A percentile compares a stretch with the other conserved stretches of the same genome.
These are phyloP conservation scores for Trachymyrmex septentrionalis DNA, from an alignment of 1,140 invertebrate genomes.

Conservation along the genomic window DNA sequence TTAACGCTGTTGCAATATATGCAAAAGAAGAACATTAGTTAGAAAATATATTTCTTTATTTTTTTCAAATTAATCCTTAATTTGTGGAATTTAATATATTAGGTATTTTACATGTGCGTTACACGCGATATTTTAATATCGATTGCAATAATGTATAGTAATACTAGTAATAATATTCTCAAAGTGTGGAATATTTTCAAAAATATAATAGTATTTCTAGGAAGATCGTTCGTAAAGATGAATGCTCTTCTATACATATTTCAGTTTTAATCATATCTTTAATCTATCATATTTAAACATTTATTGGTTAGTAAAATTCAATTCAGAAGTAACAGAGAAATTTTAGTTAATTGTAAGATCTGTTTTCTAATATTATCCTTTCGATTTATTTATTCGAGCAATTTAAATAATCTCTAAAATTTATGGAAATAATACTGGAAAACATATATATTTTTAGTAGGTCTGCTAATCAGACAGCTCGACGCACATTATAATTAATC, in stretches of 20 bases:
- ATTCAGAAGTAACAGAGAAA: not conserved
- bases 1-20: not conserved
- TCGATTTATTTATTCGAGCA: constrained; percentile 6
- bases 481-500: not conserved
- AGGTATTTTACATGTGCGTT: not conserved
- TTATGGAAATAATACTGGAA: not conserved
- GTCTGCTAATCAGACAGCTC: not conserved
- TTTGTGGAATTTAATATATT: constrained; percentile 1
- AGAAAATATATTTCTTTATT: not conserved
- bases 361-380: constrained; percentile 18
- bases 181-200: not conserved
- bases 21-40: not conserved
- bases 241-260: not conserved
- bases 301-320: constrained; percentile 26
- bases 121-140: constrained; percentile 1
- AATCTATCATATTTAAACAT: constrained; percentile 11
- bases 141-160: not conserved
- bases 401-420: constrained; percentile 11
- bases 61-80: not conserved
- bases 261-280: constrained; percentile 28
- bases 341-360: not conserved
- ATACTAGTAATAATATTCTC: not conserved
- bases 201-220: not conserved
- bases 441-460: constrained; percentile 1
- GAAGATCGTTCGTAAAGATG: not conserved